Evolutionary conservation across 2,888 invertebrate genomes (phyloP), one percentile per base, ranked within the genome.

Genomic region (Phengaris alcon): DNA sequence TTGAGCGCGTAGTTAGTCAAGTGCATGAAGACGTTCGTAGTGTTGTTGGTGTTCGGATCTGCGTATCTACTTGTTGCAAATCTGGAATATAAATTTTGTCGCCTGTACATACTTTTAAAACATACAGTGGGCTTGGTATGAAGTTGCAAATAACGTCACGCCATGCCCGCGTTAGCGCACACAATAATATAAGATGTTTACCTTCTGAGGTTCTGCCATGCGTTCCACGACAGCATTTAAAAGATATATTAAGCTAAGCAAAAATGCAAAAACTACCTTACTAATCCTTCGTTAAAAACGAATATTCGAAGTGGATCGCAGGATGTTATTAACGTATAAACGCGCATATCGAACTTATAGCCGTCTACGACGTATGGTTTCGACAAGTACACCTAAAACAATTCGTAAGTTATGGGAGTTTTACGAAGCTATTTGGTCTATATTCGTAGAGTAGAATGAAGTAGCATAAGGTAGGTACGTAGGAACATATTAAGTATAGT

Each of bases 1-100:
- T 98, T 98, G 22, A 98, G 96, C 0, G 98, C 97, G 86, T 98
- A 98, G 90, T 98, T 98, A 10, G 98, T 98, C 77, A 98, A 91
- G 86, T 98, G 98, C 98, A 98, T 98, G 85, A 96, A 98, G 15
- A 98, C 96, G 86, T 98, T 98, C 0, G 96, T 95, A 8, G 96
- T 95, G 83, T 98, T 98, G 79, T 95, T 95, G 13, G 95, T 94
- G 54, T 95, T 96, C 0, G 98, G 98, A 82, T 97, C 97, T 76
- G 96, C 96, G 85, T 98, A 98, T 79, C 97, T 95, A 81, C 96
- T 96, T 2, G 98, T 98, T 3, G 98, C 98, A 87, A 98, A 98
- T 82, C 97, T 96, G 77, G 51, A 57, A 68, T 73, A 13, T 9
- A 9, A 35, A 35, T 35, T 35, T 3, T 35, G 4, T 35, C 48